These are phyloP conservation scores for Thelaira solivaga DNA, from an alignment of 2,888 invertebrate species.

Conservation along the genomic window DNA sequence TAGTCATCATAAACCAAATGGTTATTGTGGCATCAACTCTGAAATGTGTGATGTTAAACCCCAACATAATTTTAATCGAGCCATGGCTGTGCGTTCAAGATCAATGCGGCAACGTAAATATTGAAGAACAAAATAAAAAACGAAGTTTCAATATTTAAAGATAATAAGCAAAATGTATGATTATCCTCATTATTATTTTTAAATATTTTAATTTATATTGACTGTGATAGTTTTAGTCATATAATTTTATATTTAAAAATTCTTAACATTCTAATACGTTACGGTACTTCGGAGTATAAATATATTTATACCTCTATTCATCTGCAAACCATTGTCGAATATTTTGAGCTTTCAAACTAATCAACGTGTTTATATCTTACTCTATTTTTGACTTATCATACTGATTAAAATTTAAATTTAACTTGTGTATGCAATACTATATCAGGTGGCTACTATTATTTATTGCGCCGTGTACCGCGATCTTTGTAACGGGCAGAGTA, in stretches of 20 bases:
- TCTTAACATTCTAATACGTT: conserved; percentile 22
- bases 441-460: no score
- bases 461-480: no score
- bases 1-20: conserved; percentile 66
- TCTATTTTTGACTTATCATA: no score
- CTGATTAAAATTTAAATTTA: no score
- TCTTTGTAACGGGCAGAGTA: no score
- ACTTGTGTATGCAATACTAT: no score
- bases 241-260: conserved; percentile 24
- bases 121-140: conserved; percentile 35
- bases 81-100: conserved; percentile 88
- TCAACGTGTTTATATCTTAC: no score
- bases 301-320: not conserved
- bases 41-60: conserved; percentile 80
- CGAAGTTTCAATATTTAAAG: not conserved
- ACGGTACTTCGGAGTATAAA: conserved; percentile 27
- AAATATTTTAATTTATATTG: conserved; percentile 45
- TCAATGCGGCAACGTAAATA: conserved; percentile 67
- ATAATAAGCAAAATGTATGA: conserved; percentile 15
- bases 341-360: no score
- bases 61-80: conserved; percentile 91
- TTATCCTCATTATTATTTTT: conserved; percentile 14
- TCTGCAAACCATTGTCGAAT: no score
- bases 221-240: conserved; percentile 50
- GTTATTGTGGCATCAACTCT: conserved; percentile 58